Conservation (phyloP, 2,113 vertebrate species). For the Corythornis cristatus region DNA sequence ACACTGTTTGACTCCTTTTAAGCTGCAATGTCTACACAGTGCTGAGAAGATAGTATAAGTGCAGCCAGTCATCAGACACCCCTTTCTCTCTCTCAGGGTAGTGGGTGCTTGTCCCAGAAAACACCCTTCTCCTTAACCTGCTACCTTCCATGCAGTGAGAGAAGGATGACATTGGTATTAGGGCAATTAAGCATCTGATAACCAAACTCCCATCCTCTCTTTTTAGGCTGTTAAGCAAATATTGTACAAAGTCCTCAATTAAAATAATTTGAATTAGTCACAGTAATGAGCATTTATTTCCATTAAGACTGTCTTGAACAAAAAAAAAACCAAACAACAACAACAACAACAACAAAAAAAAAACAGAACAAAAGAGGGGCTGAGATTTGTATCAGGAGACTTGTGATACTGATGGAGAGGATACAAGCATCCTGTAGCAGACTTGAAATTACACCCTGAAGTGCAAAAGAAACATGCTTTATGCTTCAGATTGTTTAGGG, state of each 20-base stretch:
- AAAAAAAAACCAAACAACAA: too few species aligned
- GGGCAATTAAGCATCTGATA: not conserved
- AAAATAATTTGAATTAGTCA: not conserved
- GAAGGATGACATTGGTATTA: not conserved
- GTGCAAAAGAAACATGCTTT: not conserved
- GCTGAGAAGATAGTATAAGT: not conserved
- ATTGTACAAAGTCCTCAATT: not conserved
- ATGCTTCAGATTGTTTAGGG: not conserved
- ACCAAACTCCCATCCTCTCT: not conserved
- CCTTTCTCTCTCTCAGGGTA: not conserved
- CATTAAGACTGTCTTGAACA: not conserved
- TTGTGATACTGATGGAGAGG: not conserved
- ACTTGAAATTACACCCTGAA: not conserved
- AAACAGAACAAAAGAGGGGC: not conserved
- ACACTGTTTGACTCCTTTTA: not conserved
- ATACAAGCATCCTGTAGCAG: not conserved
- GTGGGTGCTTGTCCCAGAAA: not conserved
- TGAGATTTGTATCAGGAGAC: not conserved
- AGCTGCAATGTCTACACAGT: not conserved
- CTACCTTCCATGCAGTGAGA: fast-evolving
- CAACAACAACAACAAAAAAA: too few species aligned
- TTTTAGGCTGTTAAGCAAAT: not conserved
- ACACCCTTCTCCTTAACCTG: not conserved
- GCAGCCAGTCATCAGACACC: not conserved
- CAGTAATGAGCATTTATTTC: not conserved